Evolutionary conservation across 2,888 invertebrate species (phyloP), one percentile per base, ranked within the genome.

Genomic region (Ochropleura plecta): DNA sequence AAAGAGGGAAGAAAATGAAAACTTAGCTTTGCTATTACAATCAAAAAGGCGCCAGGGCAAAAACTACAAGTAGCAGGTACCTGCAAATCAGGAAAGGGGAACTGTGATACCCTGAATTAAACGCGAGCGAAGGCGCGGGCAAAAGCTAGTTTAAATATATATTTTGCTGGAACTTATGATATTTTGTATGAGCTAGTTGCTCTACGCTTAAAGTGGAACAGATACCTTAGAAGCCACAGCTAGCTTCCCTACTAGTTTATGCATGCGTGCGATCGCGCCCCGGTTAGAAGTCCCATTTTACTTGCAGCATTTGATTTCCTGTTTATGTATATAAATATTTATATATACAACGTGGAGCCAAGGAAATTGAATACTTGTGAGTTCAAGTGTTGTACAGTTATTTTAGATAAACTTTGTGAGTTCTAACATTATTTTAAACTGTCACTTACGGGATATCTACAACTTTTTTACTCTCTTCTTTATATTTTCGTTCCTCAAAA

Each of bases 231-330:
- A 62, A 62, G 44, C 44, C 44, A 62, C 44, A 62, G 62, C 46
- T 40, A 20, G 40, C 46, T 40, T 8, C 5, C 46, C 80, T 82
- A 68, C 81, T 87, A 79, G 70, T 20, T 86, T 82, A 85, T 87
- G 86, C 79, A 87, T 87, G 78, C 82, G 78, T 82, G 55, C 59
- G 69, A 67, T 65, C 73, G 79, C 66, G 71, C 67, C 71, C 65
- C 74, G 70, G 73, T 76, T 83, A 73, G 20, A 64, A 80, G 72
- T 75, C 67, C 63, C 77, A 62, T 73, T 81, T 85, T 73, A 81
- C 83, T 77, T 86, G 78, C 77, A 86, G 73, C 62, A 74, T 83
- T 81, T 79, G 78, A 83, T 85, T 83, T 85, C 75, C 83, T 85
- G 77, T 78, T 78, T 78, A 76, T 51, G 72, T 76, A 73, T 66